Conservation (phyloP, 2,888 invertebrate species). For the Heliconius ismenius region DNA sequence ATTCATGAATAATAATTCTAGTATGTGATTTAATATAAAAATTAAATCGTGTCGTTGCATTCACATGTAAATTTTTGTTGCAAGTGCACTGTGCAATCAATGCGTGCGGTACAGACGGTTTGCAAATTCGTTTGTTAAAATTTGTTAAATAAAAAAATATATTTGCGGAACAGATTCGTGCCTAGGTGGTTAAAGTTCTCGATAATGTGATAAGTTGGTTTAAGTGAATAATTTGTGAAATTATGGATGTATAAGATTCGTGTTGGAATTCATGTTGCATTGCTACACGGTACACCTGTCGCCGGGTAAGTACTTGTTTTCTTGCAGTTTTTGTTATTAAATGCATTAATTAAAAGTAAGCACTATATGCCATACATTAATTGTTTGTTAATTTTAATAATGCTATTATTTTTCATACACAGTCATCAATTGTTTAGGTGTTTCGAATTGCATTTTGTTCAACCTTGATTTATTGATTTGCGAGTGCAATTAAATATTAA, state of each 20-base stretch:
- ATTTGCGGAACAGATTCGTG: constrained; percentile 16
- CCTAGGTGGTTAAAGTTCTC: constrained; percentile 44
- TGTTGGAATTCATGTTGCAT: constrained; percentile 48
- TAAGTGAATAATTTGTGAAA: constrained; percentile 46
- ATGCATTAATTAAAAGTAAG: not conserved
- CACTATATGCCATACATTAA: not conserved
- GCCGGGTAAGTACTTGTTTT: constrained; percentile 67
- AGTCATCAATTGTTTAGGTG: constrained; percentile 31
- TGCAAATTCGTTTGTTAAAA: constrained; percentile 30
- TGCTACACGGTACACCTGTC: constrained; percentile 60
- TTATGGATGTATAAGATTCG: constrained; percentile 32
- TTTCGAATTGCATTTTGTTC: constrained; percentile 59
- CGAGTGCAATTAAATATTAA: constrained; percentile 39
- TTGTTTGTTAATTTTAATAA: not conserved
- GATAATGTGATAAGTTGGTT: constrained; percentile 47
- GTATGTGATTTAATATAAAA: not conserved
- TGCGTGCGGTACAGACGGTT: constrained; percentile 49
- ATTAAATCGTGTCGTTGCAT: constrained; percentile 22
- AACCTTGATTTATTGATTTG: constrained; percentile 68
- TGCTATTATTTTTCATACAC: not conserved
- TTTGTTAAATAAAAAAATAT: constrained; percentile 24
- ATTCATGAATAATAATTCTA: not conserved
- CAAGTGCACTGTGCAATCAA: constrained; percentile 52
- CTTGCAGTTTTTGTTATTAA: constrained; percentile 20
- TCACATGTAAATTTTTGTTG: constrained; percentile 42